Evolutionary conservation across 2,888 invertebrate species (phyloP), one percentile per base, ranked within the genome.

Genomic region (Stenchaetothrips biformis): DNA sequence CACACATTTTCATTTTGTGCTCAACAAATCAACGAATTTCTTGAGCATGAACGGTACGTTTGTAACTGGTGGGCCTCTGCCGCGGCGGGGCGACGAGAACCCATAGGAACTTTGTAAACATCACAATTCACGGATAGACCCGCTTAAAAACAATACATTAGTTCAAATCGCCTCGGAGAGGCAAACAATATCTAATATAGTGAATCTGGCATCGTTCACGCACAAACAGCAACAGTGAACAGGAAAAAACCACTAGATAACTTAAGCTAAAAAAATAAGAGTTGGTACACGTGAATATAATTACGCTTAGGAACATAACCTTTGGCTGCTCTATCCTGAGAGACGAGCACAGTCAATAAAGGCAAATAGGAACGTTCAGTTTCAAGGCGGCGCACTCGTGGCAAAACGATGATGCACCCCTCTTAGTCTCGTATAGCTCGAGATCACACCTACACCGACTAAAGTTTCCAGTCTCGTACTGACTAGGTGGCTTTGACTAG

Each of bases 41-140:
- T 74, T 74, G 67, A 74, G 67, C 67, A 74, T 74, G 67, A 74
- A 74, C 67, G 67, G 67, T 74, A 74, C 67, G 67, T 74, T 74
- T 74, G 67, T 25, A 74, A 74, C 67, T 74, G 67, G 67, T 74
- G 67, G 67, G 67, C 67, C 25, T 25, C 25, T 74, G 21, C 7
- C 25, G 6, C 13, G 1, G 18, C 59, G 59, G 59, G 18, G 59
- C 16, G 18, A 25, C 7, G 67, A n/a, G 67, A 21, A 25, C 25
- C 67, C 67, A 74, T 74, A 74, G 67, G 67, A 74, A 74, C 67
- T 74, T 74, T 74, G 67, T 74, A 74, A 74, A 74, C 67, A 74
- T 74, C 67, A 74, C 67, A 74, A 25, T 74, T 74, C 67, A 74
- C 67, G 67, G 67, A 74, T 74, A 74, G 67, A 11, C 67, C 67